These are phyloP conservation scores for Agrypnia vestita DNA, from an alignment of 1,140 invertebrate species.

Conservation along the genomic window DNA sequence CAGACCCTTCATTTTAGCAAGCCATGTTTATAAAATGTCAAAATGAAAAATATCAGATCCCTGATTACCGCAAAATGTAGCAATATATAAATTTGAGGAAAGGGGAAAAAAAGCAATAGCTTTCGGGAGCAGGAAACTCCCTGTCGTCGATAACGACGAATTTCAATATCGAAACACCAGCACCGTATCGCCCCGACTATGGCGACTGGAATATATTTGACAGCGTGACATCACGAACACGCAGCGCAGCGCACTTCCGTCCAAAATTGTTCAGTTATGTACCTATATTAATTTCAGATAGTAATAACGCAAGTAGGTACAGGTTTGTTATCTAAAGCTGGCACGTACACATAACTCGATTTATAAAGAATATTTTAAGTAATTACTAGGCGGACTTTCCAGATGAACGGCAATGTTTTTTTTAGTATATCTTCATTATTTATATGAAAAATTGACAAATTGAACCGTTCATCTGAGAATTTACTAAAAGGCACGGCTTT, in stretches of 20 bases:
- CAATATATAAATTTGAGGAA: constrained; percentile 26
- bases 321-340: too few species aligned
- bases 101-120: constrained; percentile 13
- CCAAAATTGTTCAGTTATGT: constrained; percentile 5
- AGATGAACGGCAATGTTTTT: too few species aligned
- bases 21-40: constrained; percentile 81
- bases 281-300: not conserved
- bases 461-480: too few species aligned
- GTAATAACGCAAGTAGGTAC: too few species aligned
- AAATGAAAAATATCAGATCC: constrained; percentile 71
- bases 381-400: too few species aligned
- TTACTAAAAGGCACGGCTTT: too few species aligned
- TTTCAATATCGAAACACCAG: constrained; percentile 68
- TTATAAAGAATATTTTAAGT: too few species aligned
- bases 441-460: too few species aligned
- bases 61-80: constrained; percentile 51
- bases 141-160: constrained; percentile 79
- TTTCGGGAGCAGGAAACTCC: constrained; percentile 73
- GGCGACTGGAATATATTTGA: constrained; percentile 74
- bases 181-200: constrained; percentile 77
- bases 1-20: constrained; percentile 84
- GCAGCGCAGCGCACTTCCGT: constrained; percentile 37
- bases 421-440: too few species aligned
- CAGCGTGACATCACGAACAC: constrained; percentile 33
- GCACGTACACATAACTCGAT: too few species aligned